Evolutionary conservation across 1,140 invertebrate genomes (phyloP).

Genomic region (Kradibia gibbosae): DNA sequence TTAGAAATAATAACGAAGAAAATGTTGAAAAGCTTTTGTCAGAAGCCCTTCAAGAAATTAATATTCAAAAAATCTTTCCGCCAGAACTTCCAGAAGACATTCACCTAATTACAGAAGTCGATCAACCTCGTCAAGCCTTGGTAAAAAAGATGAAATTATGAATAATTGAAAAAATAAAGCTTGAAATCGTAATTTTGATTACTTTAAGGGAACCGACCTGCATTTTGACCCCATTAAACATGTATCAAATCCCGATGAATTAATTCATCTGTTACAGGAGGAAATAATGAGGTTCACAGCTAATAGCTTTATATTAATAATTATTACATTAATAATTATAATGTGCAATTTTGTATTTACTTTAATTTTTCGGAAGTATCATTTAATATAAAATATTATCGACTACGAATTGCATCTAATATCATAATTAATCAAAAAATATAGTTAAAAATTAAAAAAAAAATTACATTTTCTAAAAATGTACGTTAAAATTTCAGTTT

Average conservation of each 20-base stretch:
- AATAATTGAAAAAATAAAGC: background rate
- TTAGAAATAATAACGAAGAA: background rate
- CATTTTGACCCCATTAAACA: background rate
- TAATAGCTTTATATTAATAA: no score
- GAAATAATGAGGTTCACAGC: constrained; percentile 15
- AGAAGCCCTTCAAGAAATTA: background rate
- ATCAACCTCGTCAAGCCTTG: background rate
- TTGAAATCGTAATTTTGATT: background rate
- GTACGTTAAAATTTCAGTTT: no score
- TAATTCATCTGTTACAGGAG: background rate
- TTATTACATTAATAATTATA: no score
- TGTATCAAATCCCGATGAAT: background rate
- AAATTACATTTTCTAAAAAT: no score
- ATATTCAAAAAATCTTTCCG: background rate
- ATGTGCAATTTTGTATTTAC: no score
- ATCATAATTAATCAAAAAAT: no score
- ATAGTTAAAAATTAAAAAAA: no score
- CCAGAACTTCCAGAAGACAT: background rate
- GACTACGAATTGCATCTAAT: no score
- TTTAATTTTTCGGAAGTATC: no score
- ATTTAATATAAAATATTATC: no score
- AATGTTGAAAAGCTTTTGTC: background rate
- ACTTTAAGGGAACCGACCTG: background rate
- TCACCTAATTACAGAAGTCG: constrained; percentile 17
- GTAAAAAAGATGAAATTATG: background rate